Evolutionary conservation across 2,888 invertebrate genomes (phyloP).

Genomic region (Sisyra terminalis): DNA sequence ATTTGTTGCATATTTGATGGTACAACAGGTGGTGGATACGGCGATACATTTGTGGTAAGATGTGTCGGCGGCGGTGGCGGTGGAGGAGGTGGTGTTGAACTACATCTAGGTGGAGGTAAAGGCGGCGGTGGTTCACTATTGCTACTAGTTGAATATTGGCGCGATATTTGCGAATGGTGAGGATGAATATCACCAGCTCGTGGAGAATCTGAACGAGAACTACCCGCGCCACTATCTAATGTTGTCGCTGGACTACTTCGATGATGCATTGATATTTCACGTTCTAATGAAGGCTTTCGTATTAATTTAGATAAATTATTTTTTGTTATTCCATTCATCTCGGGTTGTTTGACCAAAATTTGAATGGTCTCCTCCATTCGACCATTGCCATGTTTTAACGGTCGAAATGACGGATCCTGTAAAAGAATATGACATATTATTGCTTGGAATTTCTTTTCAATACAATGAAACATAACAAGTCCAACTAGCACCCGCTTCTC

Average conservation of each 20-base stretch:
- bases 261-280: constrained; percentile 57
- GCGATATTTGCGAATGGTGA: constrained; percentile 46
- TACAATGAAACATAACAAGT: neutral
- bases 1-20: constrained; percentile 51
- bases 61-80: constrained; percentile 34
- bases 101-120: constrained; percentile 58
- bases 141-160: constrained; percentile 53
- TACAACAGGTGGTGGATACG: constrained; percentile 31
- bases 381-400: constrained; percentile 51
- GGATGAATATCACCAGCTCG: constrained; percentile 30
- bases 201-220: constrained; percentile 79
- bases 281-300: constrained; percentile 76
- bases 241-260: constrained; percentile 80
- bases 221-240: constrained; percentile 73
- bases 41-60: constrained; percentile 14
- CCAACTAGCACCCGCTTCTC: no score
- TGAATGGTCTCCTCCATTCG: constrained; percentile 54
- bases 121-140: constrained; percentile 42
- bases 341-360: constrained; percentile 43
- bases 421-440: constrained; percentile 15
- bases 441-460: neutral
- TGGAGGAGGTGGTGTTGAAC: constrained; percentile 42
- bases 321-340: constrained; percentile 33
- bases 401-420: constrained; percentile 52
- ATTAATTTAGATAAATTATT: constrained; percentile 55